Evolutionary conservation across 2,888 invertebrate species (phyloP), one percentile per base, ranked within the genome.

Genomic region (Conops quadrifasciatus): DNA sequence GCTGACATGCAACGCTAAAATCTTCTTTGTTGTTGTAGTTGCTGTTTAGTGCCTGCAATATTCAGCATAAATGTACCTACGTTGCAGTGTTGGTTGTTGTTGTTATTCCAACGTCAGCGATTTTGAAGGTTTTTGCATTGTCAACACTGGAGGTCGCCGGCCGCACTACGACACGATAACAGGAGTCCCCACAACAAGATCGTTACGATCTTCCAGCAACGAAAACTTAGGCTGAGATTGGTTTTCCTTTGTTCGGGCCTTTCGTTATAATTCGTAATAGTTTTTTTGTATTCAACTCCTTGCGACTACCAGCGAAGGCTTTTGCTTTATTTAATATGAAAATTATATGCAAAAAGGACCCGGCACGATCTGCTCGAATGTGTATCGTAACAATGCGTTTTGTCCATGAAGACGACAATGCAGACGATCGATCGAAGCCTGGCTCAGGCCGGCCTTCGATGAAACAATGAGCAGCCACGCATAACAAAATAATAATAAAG

Each of bases 401-500:
- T 45, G 67, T 67, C 59, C 59, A 58, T 28, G n/a, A n/a, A n/a
- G n/a, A n/a, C 43, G 59, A 58, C 59, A 51, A 30, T 59, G 47
- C n/a, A 2, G 43, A 28, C 45, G 16, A 15, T 24, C 67, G 47
- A 45, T 21, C 43, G n/a, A n/a, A n/a, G n/a, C n/a, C n/a, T n/a
- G n/a, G n/a, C n/a, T n/a, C n/a, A n/a, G n/a, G n/a, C n/a, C n/a
- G n/a, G n/a, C 56, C 36, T 67, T 3, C 45, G 56, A 67, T 30
- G 36, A 36, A 67, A 67, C 67, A 67, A 67, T 67, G 67, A 60
- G 59, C 47, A 47, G 47, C 59, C 43, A 67, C 67, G 67, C 67
- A 67, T 67, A 67, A 28, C 67, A 59, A 49, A 59, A 67, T 67
- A 49, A 67, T 67, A 67, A 67, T 58, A 58, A 67, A 58, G 67